Evolutionary conservation across 2,888 invertebrate genomes (phyloP).

Genomic region (Acleris holmiana): DNA sequence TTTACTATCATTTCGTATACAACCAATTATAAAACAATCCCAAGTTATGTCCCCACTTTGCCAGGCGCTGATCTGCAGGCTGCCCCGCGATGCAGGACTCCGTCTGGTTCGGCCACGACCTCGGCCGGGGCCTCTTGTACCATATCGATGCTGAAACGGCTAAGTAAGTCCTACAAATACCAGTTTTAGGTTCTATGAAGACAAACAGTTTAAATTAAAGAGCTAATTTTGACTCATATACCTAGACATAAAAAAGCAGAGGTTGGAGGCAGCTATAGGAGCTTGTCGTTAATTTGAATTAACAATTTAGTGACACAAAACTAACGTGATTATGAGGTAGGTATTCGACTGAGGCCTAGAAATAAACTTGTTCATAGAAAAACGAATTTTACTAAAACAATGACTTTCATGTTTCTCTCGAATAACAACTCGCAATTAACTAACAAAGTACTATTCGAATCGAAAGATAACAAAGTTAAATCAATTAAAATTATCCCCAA

Average conservation of each 20-base stretch:
- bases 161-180: slow-evolving; percentile 27
- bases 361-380: too few relatives aligned
- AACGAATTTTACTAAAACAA: not conserved
- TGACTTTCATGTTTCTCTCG: slow-evolving; percentile 39
- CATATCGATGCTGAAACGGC: slow-evolving; percentile 37
- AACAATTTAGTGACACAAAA: too few relatives aligned
- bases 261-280: too few relatives aligned
- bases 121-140: slow-evolving; percentile 36
- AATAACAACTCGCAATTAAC: slow-evolving; percentile 42
- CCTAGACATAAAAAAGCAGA: too few relatives aligned
- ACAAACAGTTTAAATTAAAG: not conserved
- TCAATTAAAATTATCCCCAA: slow-evolving; percentile 59
- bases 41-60: slow-evolving; percentile 35
- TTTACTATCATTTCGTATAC: too few relatives aligned
- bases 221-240: too few relatives aligned
- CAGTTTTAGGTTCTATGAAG: not conserved
- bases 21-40: slow-evolving; percentile 6
- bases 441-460: slow-evolving; percentile 47
- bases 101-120: slow-evolving; percentile 37
- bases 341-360: too few relatives aligned
- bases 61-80: slow-evolving; percentile 31
- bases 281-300: too few relatives aligned
- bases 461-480: slow-evolving; percentile 58
- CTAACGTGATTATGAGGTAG: too few relatives aligned
- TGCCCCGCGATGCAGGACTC: slow-evolving; percentile 30